Conservation (phyloP, 1,140 invertebrate species). For the Solen grandis region DNA sequence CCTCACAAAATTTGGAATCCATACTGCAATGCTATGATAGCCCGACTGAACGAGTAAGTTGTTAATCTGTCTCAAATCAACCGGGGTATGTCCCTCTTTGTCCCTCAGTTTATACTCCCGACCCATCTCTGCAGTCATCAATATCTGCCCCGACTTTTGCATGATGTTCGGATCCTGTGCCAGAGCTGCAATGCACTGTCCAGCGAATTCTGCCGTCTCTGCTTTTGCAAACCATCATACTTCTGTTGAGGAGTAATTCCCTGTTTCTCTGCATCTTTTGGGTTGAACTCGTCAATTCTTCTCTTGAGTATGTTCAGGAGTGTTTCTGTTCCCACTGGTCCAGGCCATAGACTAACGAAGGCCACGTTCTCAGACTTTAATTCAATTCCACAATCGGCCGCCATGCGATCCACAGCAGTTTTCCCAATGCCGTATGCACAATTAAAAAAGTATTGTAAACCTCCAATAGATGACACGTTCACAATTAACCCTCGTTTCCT, state of each 20-base stretch:
- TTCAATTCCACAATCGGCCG: constrained; percentile 79
- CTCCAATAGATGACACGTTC: constrained; percentile 81
- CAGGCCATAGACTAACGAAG: constrained; percentile 82
- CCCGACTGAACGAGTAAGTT: neutral
- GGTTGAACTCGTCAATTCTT: too few relatives aligned
- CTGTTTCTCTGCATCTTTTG: too few relatives aligned
- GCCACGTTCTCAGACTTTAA: constrained; percentile 74
- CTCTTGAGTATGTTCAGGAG: constrained; percentile 12
- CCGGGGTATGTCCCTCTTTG: constrained; percentile 4
- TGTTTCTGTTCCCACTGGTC: constrained; percentile 79
- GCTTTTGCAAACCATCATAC: constrained; percentile 56
- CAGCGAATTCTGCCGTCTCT: constrained; percentile 73
- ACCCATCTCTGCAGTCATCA: too few relatives aligned
- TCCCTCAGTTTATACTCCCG: neutral
- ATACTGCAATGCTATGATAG: constrained; percentile 1
- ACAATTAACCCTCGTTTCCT: constrained; percentile 80
- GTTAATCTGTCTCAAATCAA: constrained; percentile 16
- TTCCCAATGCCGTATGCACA: constrained; percentile 80
- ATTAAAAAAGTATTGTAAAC: constrained; percentile 80
- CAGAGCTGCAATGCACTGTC: constrained; percentile 70
- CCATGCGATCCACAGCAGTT: constrained; percentile 78
- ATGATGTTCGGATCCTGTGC: constrained; percentile 50
- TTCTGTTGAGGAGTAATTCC: constrained; percentile 23
- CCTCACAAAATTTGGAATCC: constrained; percentile 49
- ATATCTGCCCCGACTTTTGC: too few relatives aligned